Evolutionary conservation across 2,888 invertebrate species (phyloP), one percentile per base, ranked within the genome.

Genomic region (Zaprionus bogoriensis): DNA sequence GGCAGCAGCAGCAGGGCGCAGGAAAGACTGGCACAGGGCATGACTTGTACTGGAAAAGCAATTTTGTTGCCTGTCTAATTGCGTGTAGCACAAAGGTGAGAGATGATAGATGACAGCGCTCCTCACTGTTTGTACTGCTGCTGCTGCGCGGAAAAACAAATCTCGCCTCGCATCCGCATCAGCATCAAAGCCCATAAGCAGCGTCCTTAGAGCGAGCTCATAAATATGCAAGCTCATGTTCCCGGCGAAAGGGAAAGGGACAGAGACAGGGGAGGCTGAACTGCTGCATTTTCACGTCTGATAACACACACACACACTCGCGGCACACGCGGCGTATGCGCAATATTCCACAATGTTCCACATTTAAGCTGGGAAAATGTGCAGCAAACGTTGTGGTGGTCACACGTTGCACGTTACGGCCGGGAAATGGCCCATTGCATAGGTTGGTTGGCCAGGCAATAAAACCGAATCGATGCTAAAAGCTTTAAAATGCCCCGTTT

Each of bases 191-290:
- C 54, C 58, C 52, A 73, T 71, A 72, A 71, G 64, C 68, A 73
- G 68, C 52, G 68, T 68, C 64, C 68, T 71, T 55, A 67, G 51
- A 44, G 50, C 12, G 27, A 44, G n/a, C 83, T 67, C 83, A 79
- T 79, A 79, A 82, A 83, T 82, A 82, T 79, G 77, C 79, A 51
- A 48, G 36, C 63, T 73, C 80, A 79, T 69, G 80, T 72, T 53
- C 69, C 38, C 39, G 22, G 30, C 32, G 7, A 7, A 2, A 27
- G 25, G 9, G 4, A 14, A 1, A 9, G 32, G 17, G 17, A 4
- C 14, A 14, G 30, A 30, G 2, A 6, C 3, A 14, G 28, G 14
- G 25, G 25, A 23, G 28, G 23, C 52, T 61, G 50, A 59, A 57
- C 52, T 62, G 71, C 64, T 55, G n/a, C n/a, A n/a, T 28, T 52